Percentiles rank a stretch among this genome's conserved stretches.
Conservation (phyloP, 1,140 invertebrate species). For the Oppia nitens region DNA sequence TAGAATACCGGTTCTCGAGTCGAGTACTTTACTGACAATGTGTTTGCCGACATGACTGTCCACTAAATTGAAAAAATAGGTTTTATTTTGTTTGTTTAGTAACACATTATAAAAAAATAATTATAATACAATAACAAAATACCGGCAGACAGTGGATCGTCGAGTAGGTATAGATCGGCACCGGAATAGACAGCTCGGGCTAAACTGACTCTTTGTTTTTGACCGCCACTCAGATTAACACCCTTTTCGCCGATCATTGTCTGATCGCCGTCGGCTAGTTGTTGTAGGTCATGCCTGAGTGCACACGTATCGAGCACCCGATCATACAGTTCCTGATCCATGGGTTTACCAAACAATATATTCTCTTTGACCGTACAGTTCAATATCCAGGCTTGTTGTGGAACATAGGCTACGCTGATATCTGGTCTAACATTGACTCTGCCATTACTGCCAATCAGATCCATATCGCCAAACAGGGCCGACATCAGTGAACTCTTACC, state of each 20-base stretch:
- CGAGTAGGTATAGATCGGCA: no score
- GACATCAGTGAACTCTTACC: conserved; percentile 64
- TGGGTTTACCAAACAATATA: conserved; percentile 40
- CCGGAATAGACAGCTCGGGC: no score
- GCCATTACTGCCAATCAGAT: conserved; percentile 46
- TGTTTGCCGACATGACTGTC: no score
- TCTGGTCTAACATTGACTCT: conserved; percentile 43
- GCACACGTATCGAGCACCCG: conserved; percentile 32
- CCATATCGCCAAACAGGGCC: conserved; percentile 58
- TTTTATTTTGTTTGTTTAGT: no score
- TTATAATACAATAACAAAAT: no score
- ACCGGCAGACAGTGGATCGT: no score
- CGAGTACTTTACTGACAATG: no score
- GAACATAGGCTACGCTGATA: conserved; percentile 63
- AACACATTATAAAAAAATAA: no score
- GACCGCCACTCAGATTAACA: conserved; percentile 24
- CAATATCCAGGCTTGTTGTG: conserved; percentile 74
- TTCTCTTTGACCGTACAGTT: conserved; percentile 34
- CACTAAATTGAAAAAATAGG: no score
- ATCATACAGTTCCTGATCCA: conserved; percentile 26
- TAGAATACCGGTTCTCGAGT: no score
- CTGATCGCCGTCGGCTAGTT: conserved; percentile 38
- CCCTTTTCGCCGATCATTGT: conserved; percentile 35
- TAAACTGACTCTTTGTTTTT: no score
- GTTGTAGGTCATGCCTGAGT: conserved; percentile 55